A percentile compares a stretch with the other conserved stretches of the same genome.
Conservation (phyloP, 2,888 invertebrate species). For the Antheraea yamamai region DNA sequence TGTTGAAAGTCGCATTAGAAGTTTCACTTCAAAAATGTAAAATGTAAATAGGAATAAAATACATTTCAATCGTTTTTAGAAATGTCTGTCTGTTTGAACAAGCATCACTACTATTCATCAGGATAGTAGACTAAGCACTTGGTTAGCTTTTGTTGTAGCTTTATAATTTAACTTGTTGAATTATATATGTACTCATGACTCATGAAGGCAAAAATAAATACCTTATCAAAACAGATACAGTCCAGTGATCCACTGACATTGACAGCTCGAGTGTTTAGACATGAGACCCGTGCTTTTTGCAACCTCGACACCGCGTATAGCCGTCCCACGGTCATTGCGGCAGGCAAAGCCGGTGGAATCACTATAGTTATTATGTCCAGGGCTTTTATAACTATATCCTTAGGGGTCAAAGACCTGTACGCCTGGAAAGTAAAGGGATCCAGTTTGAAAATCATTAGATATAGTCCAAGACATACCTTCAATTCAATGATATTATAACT, state of each 20-base stretch:
- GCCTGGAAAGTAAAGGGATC: conserved; percentile 64
- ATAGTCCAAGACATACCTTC: too few relatives aligned
- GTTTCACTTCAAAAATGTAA: too few relatives aligned
- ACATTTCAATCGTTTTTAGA: too few relatives aligned
- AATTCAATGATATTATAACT: too few relatives aligned
- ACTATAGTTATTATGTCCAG: conserved; percentile 97
- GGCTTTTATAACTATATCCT: conserved; percentile 88
- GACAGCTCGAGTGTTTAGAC: conserved; percentile 95
- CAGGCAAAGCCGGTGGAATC: conserved; percentile 96
- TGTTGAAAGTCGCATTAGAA: too few relatives aligned
- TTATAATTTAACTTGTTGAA: too few relatives aligned
- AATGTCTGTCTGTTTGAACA: too few relatives aligned
- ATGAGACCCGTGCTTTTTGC: conserved; percentile 89
- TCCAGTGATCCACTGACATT: conserved; percentile 95
- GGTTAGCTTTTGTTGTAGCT: too few relatives aligned
- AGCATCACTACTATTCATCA: too few relatives aligned
- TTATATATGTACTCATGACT: background rate
- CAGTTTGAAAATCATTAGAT: background rate
- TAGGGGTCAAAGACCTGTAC: conserved; percentile 80
- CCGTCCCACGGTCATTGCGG: conserved; percentile 97
- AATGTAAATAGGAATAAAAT: too few relatives aligned
- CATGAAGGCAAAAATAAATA: conserved; percentile 40
- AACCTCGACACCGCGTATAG: conserved; percentile 94
- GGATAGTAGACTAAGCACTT: too few relatives aligned
- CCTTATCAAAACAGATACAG: conserved; percentile 96